A percentile compares a stretch with the other conserved stretches of the same genome.
These are phyloP conservation scores for Siphamia tubifer DNA, from an alignment of 2,113 vertebrate species.

Conservation along the genomic window DNA sequence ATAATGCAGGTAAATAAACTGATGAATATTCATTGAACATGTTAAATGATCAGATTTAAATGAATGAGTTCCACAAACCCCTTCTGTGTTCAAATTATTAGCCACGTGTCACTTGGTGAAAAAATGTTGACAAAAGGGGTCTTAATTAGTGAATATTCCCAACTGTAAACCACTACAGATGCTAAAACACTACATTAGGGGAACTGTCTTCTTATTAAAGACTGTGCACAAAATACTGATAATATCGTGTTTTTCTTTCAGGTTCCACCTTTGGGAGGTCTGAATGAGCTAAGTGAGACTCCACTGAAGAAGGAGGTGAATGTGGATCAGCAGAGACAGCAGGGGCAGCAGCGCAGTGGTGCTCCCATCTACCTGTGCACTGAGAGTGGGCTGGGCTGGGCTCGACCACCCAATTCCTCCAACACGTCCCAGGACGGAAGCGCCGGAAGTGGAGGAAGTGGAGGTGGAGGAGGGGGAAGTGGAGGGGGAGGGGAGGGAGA, in stretches of 20 bases:
- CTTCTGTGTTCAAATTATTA: too few species aligned
- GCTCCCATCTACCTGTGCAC: slow-evolving; percentile 92
- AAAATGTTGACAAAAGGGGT: too few species aligned
- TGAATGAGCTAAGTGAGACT: slow-evolving; percentile 87
- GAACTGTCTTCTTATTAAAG: too few species aligned
- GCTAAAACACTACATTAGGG: too few species aligned
- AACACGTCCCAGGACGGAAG: slow-evolving; percentile 73
- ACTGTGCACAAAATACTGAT: not conserved
- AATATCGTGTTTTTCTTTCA: not conserved
- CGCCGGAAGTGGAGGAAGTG: slow-evolving; percentile 63
- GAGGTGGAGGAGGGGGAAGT: slow-evolving; percentile 47
- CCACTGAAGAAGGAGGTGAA: slow-evolving; percentile 86
- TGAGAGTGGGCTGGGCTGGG: slow-evolving; percentile 90
- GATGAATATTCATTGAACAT: too few species aligned
- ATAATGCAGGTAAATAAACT: too few species aligned
- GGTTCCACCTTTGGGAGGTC: slow-evolving; percentile 85
- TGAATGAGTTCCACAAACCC: too few species aligned
- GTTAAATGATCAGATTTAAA: too few species aligned
- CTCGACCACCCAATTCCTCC: slow-evolving; percentile 75
- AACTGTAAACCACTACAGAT: too few species aligned
- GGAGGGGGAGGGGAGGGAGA: slow-evolving; percentile 86
- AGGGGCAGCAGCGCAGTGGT: slow-evolving; percentile 63
- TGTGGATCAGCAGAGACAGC: slow-evolving; percentile 81
- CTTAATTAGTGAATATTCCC: too few species aligned
- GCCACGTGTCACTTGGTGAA: too few species aligned